Evolutionary conservation across 2,797 vertebrate species (phyloP).

Genomic region (Crax fasciolata): DNA sequence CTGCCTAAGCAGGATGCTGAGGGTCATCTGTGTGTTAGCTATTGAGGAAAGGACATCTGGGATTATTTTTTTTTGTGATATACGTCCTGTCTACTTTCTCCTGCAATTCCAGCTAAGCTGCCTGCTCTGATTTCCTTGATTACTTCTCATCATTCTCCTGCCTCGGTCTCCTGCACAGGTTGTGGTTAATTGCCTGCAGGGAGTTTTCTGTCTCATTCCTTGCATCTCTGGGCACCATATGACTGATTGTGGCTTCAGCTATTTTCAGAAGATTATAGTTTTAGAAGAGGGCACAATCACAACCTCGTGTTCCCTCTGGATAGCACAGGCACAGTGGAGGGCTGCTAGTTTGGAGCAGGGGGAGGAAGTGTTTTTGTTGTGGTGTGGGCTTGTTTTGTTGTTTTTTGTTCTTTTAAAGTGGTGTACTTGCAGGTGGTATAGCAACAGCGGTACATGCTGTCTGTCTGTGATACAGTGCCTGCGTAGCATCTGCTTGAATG

Average conservation of each 20-base stretch:
- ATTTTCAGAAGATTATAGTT: neutral
- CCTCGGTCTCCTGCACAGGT: neutral
- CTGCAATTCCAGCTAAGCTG: neutral
- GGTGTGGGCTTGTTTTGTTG: neutral
- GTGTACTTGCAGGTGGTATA: fast-evolving
- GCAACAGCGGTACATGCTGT: neutral
- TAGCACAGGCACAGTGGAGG: neutral
- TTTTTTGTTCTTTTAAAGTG: fast-evolving
- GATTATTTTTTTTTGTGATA: neutral
- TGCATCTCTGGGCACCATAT: neutral
- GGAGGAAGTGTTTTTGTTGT: neutral
- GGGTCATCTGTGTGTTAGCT: neutral
- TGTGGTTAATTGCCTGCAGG: neutral
- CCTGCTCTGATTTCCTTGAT: neutral
- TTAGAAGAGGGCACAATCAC: neutral
- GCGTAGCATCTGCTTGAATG: neutral
- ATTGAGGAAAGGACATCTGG: neutral
- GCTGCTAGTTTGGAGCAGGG: neutral
- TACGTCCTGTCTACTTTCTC: neutral
- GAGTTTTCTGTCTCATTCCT: neutral
- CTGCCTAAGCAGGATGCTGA: neutral
- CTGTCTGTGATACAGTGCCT: neutral
- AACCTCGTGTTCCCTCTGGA: neutral
- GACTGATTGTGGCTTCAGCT: neutral
- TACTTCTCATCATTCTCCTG: neutral